Base-by-base conservation (phyloP, 2,888 invertebrate genomes). In the Panopea generosa region DNA sequence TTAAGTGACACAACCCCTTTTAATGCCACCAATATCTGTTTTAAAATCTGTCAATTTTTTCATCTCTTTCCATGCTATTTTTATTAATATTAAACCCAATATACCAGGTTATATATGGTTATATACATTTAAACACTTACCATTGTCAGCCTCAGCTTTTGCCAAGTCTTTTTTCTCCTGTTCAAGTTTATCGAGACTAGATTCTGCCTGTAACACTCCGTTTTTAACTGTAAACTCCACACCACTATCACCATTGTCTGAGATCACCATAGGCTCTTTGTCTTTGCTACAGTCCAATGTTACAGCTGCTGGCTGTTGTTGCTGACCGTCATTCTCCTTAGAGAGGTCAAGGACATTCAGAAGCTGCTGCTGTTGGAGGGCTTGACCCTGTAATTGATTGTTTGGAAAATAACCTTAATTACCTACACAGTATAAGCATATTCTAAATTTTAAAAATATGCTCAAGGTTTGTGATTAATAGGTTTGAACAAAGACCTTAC, bases 311-410 rank as follows among this genome's bases (percentile, higher is more conserved):
- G n/a, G n/a, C n/a, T n/a, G n/a, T n/a, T n/a, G n/a, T n/a, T n/a
- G n/a, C n/a, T n/a, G n/a, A n/a, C n/a, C n/a, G n/a, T n/a, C n/a
- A n/a, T n/a, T 61, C 60, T 77, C 81, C 43, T 77, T 82, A 47
- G 78, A 75, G 29, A 83, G 79, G 74, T 86, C 83, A 53, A 86
- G 75, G 65, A 84, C 83, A 59, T 79, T 84, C 43, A 86, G 65
- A 24, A 84, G 53, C 18, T 82, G 84, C 47, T 86, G 87, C 65
- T 84, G 83, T 24, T 85, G 72, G 47, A 84, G 73, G 9, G 84
- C 76, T 27, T 77, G 79, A 33, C 72, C 57, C 67, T 70, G 61
- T 33, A 7, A 7, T 33, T 7, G 33, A 11, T 33, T 7, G 33
- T 33, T n/a, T 33, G n/a, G 9, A 33, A 22, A 3, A 49, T n/a